Evolutionary conservation across 92 coral and sea anemone species (phyloP).

Genomic region (Siderastrea siderea): DNA sequence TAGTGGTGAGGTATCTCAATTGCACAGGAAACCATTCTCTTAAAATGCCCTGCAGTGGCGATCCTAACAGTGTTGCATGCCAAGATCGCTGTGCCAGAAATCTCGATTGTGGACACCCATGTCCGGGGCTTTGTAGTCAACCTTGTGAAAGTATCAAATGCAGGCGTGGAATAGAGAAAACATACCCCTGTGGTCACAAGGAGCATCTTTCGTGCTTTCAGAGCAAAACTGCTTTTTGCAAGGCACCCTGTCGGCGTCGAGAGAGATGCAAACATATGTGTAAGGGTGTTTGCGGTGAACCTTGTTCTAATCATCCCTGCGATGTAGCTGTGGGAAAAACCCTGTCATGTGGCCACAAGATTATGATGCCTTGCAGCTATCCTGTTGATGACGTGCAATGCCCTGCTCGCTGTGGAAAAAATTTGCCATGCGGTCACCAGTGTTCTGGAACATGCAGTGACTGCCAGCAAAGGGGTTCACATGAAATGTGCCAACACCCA

Average conservation of each 20-base stretch:
- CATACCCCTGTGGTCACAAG: slow-evolving; percentile 61
- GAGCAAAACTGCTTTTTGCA: slow-evolving; percentile 24
- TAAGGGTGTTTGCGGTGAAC: slow-evolving; percentile 60
- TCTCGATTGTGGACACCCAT: slow-evolving; percentile 76
- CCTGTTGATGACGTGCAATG: slow-evolving; percentile 46
- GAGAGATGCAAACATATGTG: slow-evolving; percentile 68
- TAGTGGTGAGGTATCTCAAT: slow-evolving; percentile 12
- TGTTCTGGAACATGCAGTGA: slow-evolving; percentile 71
- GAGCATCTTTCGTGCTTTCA: slow-evolving; percentile 37
- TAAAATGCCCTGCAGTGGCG: neutral
- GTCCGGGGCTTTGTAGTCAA: slow-evolving; percentile 81
- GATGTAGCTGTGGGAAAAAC: slow-evolving; percentile 18
- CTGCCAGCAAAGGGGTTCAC: slow-evolving; percentile 59
- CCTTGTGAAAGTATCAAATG: slow-evolving; percentile 76
- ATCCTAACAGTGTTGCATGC: slow-evolving; percentile 5
- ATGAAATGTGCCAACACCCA: slow-evolving; percentile 62
- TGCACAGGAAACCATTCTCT: slow-evolving; percentile 55
- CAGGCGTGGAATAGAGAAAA: slow-evolving; percentile 24
- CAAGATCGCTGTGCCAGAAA: neutral
- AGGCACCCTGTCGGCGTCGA: slow-evolving; percentile 47
- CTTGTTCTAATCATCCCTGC: slow-evolving; percentile 57
- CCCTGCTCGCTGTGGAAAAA: slow-evolving; percentile 54
- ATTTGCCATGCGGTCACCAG: slow-evolving; percentile 75
- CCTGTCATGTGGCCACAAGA: slow-evolving; percentile 68
- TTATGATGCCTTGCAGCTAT: slow-evolving; percentile 30